Base-by-base conservation (phyloP, 2,113 vertebrate species). In the Ranitomeya variabilis region DNA sequence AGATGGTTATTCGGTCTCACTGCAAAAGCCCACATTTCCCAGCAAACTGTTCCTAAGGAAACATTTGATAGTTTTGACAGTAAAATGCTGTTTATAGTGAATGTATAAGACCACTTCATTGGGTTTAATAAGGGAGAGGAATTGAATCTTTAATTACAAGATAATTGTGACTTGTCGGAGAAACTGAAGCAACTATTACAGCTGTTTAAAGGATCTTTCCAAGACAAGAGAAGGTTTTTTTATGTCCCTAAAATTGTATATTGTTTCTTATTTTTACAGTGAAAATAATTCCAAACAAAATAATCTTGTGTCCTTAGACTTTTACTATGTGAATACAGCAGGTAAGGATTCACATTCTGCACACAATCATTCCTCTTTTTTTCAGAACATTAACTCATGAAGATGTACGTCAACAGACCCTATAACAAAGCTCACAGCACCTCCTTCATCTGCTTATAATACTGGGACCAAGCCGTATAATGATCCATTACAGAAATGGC, bases 101-200 rank as follows among this genome's bases (percentile, higher is more conserved):
- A 93, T 92, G 89, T 93, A 87, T 89, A 92, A 64, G 91, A 91
- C 90, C 91, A 92, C 89, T 94, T 95, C 94, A 94, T 95, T 95
- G 94, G 93, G 91, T 89, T 80, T 94, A 95, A 95, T 95, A 95
- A 95, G 94, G 94, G 91, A 94, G 94, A 95, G 91, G 92, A 94
- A 93, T 93, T 90, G 90, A 92, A 93, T 92, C 85, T 93, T 93
- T 92, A 90, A 89, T 94, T 95, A 95, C 94, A 94, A 93, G 94
- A 94, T 95, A 96, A 96, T 95, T 95, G 94, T 91, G 95, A 95
- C 94, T 93, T 95, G 94, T 95, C 94, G 93, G 92, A 93, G 93
- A 94, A 92, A 89, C 92, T 95, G 93, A 92, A 91, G 91, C 82
- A 91, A 90, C 89, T 91, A 92, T 93, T 94, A 92, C 91, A 93